Evolutionary conservation across 30 jellyfish, hydroid and myxozoan species (phyloP).

Genomic region (Hydractinia symbiolongicarpus): DNA sequence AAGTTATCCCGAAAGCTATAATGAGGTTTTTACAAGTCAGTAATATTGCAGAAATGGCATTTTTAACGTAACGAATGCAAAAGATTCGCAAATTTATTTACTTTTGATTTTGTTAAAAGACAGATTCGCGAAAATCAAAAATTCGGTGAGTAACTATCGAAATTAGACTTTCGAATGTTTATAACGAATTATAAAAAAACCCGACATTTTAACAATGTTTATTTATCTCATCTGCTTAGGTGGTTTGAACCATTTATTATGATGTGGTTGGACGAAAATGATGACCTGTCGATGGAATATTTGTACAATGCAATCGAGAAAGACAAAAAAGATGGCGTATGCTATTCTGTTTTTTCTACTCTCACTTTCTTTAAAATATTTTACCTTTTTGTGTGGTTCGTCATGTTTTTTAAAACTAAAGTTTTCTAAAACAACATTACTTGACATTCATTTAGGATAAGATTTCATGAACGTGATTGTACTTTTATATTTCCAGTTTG

Average conservation of each 20-base stretch:
- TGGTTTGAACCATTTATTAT: slow-evolving; percentile 84
- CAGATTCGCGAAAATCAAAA: too few species aligned
- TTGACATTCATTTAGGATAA: too few species aligned
- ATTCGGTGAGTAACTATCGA: too few species aligned
- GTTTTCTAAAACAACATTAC: too few species aligned
- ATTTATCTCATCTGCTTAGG: slow-evolving; percentile 22
- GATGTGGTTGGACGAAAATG: slow-evolving; percentile 86
- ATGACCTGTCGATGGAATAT: slow-evolving; percentile 80
- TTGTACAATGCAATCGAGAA: slow-evolving; percentile 87
- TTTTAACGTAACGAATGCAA: too few species aligned
- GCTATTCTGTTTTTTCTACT: neutral
- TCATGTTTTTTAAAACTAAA: slow-evolving; percentile 5
- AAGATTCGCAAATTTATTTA: too few species aligned
- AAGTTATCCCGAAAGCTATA: too few species aligned
- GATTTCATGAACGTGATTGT: too few species aligned
- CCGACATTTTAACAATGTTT: neutral
- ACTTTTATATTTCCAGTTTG: slow-evolving; percentile 51
- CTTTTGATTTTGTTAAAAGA: too few species aligned
- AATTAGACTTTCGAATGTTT: neutral
- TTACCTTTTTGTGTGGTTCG: neutral
- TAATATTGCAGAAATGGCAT: too few species aligned
- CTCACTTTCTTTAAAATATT: neutral
- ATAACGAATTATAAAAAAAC: neutral
- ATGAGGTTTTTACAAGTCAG: too few species aligned
- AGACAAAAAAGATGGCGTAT: slow-evolving; percentile 89